These are phyloP conservation scores for Cyprinodon tularosa DNA, from an alignment of 2,113 vertebrate genomes.

Conservation along the genomic window DNA sequence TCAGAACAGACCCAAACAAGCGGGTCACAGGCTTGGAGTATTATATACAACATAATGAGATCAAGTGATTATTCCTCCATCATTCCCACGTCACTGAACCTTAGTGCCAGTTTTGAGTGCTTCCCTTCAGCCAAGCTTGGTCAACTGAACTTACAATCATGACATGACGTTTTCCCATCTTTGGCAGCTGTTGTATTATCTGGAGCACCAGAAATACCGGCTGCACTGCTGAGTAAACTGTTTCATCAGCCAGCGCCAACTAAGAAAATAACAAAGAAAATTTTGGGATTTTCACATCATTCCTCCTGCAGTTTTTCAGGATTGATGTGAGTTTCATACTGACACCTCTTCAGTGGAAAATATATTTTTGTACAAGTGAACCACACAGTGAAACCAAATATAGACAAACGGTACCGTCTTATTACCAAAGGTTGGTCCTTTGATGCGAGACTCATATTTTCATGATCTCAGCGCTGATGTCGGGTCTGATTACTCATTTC, in stretches of 20 bases:
- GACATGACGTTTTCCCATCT: slow-evolving; percentile 35
- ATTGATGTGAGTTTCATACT: background rate
- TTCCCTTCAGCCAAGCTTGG: slow-evolving; percentile 1
- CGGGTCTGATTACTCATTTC: no score
- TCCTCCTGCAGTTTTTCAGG: background rate
- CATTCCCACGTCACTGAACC: background rate
- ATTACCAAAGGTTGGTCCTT: no score
- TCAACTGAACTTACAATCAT: slow-evolving; percentile 16
- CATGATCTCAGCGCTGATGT: no score
- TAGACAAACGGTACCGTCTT: no score
- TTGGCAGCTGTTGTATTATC: slow-evolving; percentile 8
- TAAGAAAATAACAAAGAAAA: background rate
- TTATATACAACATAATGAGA: background rate
- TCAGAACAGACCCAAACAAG: background rate
- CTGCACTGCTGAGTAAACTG: background rate
- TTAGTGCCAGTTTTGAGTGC: no score
- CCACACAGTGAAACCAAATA: no score
- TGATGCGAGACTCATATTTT: no score
- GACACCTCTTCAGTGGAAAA: background rate
- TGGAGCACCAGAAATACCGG: background rate
- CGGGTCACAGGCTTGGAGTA: background rate
- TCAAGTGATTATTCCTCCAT: background rate
- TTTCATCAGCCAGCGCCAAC: background rate
- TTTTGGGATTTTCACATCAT: background rate
- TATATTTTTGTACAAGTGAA: background rate